Percentiles rank a stretch among this genome's conserved stretches.
phyloP scores from a whole-genome alignment of 1,140 invertebrate genomes.

The Cardiocondyla obscurior region DNA sequence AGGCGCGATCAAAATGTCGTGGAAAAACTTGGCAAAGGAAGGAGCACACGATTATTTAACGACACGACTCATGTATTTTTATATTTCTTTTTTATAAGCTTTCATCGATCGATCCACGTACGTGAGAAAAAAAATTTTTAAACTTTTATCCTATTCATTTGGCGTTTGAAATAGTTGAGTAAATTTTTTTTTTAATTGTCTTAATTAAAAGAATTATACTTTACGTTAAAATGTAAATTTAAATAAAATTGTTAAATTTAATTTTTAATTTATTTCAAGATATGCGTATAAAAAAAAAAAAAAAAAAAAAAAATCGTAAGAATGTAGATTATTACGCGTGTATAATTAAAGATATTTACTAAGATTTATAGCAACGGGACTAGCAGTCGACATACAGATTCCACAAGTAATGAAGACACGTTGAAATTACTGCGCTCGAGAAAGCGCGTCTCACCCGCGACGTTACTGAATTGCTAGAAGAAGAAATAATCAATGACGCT shows the following conservation, averaged over 20 bases:
- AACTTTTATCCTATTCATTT: neutral
- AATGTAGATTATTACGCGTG: neutral
- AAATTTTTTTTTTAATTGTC: neutral
- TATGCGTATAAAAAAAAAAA: neutral
- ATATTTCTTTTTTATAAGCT: neutral
- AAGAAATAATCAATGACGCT: slow-evolving; percentile 16
- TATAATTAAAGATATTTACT: neutral
- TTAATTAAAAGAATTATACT: neutral
- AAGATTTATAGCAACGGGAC: neutral
- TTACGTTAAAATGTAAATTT: neutral
- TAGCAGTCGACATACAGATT: neutral
- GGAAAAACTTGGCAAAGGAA: neutral
- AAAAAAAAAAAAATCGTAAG: neutral
- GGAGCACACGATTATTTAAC: neutral
- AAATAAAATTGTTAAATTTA: neutral
- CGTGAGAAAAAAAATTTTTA: neutral
- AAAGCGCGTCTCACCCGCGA: neutral
- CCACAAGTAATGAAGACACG: neutral
- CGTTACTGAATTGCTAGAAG: neutral
- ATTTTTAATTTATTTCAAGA: neutral
- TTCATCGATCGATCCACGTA: neutral
- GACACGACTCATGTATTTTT: neutral
- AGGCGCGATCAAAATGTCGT: slow-evolving; percentile 17
- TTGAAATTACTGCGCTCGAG: slow-evolving; percentile 1
- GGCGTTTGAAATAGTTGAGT: neutral